These are phyloP conservation scores for Cheiracanthium punctorium DNA, from an alignment of 2,888 invertebrate species.

Conservation along the genomic window DNA sequence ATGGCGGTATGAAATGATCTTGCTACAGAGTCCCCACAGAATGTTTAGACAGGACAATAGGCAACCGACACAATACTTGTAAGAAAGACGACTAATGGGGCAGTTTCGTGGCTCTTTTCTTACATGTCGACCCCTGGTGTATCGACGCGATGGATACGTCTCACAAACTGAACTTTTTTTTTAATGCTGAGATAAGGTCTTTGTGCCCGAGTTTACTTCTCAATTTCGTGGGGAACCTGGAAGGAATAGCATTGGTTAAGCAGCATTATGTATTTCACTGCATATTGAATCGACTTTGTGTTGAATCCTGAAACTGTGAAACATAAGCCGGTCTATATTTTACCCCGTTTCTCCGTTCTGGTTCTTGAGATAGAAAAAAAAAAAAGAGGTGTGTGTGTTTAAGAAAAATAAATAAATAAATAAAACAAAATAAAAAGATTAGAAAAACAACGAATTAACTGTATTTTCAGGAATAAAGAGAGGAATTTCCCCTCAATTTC, in stretches of 20 bases:
- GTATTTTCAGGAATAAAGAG: too few relatives aligned
- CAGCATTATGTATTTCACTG: too few relatives aligned
- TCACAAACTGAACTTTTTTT: background rate
- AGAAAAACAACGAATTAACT: too few relatives aligned
- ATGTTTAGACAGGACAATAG: constrained; percentile 44
- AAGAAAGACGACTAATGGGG: constrained; percentile 46
- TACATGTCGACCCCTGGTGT: background rate
- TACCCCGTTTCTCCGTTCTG: too few relatives aligned
- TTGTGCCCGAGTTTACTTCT: background rate
- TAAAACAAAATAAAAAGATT: too few relatives aligned
- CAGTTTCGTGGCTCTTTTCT: constrained; percentile 38
- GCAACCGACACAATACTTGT: constrained; percentile 19
- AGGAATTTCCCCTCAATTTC: too few relatives aligned
- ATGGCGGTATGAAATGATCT: constrained; percentile 57
- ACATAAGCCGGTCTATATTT: background rate
- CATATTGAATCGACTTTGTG: too few relatives aligned
- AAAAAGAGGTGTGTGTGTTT: too few relatives aligned
- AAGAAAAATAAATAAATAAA: too few relatives aligned
- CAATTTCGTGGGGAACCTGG: background rate
- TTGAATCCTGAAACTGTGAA: background rate
- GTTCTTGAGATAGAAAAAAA: too few relatives aligned
- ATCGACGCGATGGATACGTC: constrained; percentile 19
- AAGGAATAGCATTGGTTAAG: background rate
- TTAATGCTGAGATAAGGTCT: background rate
- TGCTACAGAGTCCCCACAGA: constrained; percentile 27